phyloP scores from a whole-genome alignment of 92 coral and sea anemone species.

The Heteractis magnifica region DNA sequence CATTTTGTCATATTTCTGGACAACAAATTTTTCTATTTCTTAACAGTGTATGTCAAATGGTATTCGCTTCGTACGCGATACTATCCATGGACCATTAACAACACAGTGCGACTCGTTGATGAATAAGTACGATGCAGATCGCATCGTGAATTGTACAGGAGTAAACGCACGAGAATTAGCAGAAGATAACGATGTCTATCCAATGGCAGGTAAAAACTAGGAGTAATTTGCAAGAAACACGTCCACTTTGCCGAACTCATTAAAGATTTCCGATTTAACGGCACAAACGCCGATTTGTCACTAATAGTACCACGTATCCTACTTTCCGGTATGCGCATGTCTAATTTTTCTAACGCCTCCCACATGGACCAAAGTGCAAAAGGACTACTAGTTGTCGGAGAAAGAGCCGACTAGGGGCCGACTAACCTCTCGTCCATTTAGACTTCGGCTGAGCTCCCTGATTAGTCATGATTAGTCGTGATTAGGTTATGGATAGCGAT shows the following conservation, averaged over 20 bases:
- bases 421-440: too few relatives aligned
- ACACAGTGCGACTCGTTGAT: slow-evolving; percentile 15
- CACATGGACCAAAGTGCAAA: too few relatives aligned
- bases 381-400: too few relatives aligned
- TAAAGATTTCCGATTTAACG: background rate
- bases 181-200: slow-evolving; percentile 21
- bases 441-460: too few relatives aligned
- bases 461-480: too few relatives aligned
- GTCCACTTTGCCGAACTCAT: background rate
- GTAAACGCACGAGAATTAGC: slow-evolving; percentile 19
- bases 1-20: too few relatives aligned
- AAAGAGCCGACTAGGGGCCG: too few relatives aligned
- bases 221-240: background rate
- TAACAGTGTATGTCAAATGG: slow-evolving; percentile 29
- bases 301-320: too few relatives aligned
- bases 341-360: too few relatives aligned
- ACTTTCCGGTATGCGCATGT: too few relatives aligned
- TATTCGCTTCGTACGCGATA: slow-evolving; percentile 10
- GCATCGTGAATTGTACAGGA: slow-evolving; percentile 26
- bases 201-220: background rate
- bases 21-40: background rate
- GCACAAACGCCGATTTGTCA: too few relatives aligned
- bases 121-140: slow-evolving; percentile 8
- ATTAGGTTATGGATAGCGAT: too few relatives aligned
- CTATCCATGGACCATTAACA: slow-evolving; percentile 13